Base-by-base conservation (phyloP, 2,113 vertebrate species). In the Octodon degus region DNA sequence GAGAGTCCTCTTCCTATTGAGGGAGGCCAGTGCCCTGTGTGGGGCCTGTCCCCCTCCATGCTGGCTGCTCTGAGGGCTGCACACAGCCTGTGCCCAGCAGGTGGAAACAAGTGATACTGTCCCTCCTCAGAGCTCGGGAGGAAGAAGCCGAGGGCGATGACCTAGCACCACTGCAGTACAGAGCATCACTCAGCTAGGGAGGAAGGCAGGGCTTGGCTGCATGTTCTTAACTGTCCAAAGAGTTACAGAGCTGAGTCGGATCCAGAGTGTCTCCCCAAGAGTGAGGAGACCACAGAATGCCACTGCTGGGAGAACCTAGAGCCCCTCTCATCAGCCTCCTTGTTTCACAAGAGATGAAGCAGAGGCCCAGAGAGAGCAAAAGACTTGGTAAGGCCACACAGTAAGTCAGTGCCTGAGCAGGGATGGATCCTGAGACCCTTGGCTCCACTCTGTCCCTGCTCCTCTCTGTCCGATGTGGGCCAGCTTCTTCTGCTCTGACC, bases 41-140 rank as follows among this genome's bases (percentile, higher is more conserved):
- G 7, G 65, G 65, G n/a, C n/a, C 68, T 22, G 68, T 9, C 1
- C 53, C 7, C 7, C 22, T 87, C 34, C 20, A 25, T 55, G n/a
- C 70, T 40, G 32, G 30, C 22, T 4, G 2, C 20, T 70, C 40
- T 60, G 40, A n/a, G 34, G 43, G 4, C 63, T 27, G 47, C 5
- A 2, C 1, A 14, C 0, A 14, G 50, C 53, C 19, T 40, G 34
- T 30, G 58, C 65, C 58, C 65, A 74, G 55, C 1, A 62, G 47
- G 37, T 25, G 22, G 65, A 25, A 34, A 86, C 0, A 1, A 7
- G 34, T 9, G 74, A 4, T 9, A 17, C 62, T 53, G 2, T 40
- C 68, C 65, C 16, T 62, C 0, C 8, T 62, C 47, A 40, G 20
- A 6, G 34, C 32, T 2, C 58, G 34, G 30, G 47, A 68, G 83